Evolutionary conservation across 2,888 invertebrate species (phyloP), one percentile per base, ranked within the genome.

Genomic region (Therioaphis trifolii): DNA sequence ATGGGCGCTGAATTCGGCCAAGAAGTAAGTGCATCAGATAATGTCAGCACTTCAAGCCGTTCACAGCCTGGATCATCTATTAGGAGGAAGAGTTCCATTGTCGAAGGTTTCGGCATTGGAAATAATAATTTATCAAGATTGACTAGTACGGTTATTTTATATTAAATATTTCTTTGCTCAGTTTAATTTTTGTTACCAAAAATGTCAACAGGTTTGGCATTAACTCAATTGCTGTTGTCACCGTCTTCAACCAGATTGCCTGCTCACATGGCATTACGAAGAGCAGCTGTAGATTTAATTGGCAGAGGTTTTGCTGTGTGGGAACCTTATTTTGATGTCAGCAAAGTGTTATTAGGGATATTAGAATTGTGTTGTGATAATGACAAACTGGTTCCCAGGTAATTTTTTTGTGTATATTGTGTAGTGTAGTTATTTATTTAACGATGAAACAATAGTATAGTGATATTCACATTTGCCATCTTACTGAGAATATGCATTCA

Each of bases 1-100:
- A 96, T 99, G 79, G 99, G 99, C 0, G 97, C 99, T 0, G 98
- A 99, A 89, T 99, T 99, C 88, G 99, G 99, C 0, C 97, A 97
- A 88, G 99, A 99, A 88, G 95, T 98, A 76, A 86, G 86, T 49
- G 78, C 76, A 58, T 88, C 52, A 88, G 86, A 86, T 29, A 86
- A 84, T 61, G 85, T 84, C 35, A 84, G 85, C 24, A 72, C 18
- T 35, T 72, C 71, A 12, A 82, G 29, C 27, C 58, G 61, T 18
- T 72, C 49, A 63, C 55, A 69, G 27, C n/a, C 79, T 43, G 68
- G 27, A 24, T 4, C 49, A 3, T 87, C 86, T 87, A 87, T 85
- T 88, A 92, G 93, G 86, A 91, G 93, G 85, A 95, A 94, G 89
- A 95, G 93, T 86, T 95, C 94, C 0, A 94, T 96, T 0, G 95